phyloP scores from a whole-genome alignment of 2,797 vertebrate genomes.

The Phrynocephalus guinanensis region DNA sequence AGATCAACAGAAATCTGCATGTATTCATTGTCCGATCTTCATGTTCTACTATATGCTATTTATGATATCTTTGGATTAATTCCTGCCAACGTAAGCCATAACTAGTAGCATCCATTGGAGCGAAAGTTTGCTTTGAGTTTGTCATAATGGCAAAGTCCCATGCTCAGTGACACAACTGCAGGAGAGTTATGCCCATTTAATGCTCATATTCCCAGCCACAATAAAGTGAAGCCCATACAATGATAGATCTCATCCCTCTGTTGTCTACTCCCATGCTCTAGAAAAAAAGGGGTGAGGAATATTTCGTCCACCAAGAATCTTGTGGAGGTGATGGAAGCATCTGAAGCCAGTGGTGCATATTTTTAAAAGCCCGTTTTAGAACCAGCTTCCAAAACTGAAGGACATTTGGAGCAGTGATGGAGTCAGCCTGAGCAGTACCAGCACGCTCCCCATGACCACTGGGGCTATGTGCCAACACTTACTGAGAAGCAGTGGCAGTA shows the following conservation, averaged over 20 bases:
- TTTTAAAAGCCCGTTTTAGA: no score
- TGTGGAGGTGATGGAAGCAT: not conserved
- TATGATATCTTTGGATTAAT: slow-evolving; percentile 7
- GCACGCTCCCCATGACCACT: no score
- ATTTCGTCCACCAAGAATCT: not conserved
- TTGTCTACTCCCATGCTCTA: not conserved
- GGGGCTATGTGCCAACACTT: no score
- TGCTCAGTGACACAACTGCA: not conserved
- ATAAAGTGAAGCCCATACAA: not conserved
- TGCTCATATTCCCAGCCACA: not conserved
- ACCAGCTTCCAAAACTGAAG: no score
- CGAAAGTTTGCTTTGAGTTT: slow-evolving; percentile 19
- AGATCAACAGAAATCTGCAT: not conserved
- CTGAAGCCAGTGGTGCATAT: no score
- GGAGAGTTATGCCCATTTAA: not conserved
- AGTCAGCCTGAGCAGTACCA: no score
- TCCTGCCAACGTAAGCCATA: slow-evolving; percentile 15
- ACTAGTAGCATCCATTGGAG: slow-evolving; percentile 12
- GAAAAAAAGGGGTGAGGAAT: not conserved
- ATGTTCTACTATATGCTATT: not conserved
- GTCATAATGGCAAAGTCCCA: slow-evolving; percentile 7
- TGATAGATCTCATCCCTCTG: not conserved
- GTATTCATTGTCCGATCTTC: not conserved
- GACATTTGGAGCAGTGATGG: no score
- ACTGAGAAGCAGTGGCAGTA: no score